Base-by-base conservation (phyloP, 2,113 vertebrate genomes). In the Gallinago undulata region DNA sequence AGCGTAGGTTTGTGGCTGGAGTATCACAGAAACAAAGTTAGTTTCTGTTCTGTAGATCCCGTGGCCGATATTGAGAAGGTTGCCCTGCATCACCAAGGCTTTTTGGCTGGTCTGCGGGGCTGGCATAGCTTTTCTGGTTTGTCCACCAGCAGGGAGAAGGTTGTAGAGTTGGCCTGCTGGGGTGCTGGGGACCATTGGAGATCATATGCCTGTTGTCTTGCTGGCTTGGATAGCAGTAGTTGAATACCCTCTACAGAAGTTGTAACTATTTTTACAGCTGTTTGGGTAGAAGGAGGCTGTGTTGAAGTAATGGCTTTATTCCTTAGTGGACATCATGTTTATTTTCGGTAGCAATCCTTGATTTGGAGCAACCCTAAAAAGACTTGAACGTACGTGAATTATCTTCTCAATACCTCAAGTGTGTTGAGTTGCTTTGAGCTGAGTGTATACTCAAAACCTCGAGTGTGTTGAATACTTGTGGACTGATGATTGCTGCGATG, bases 381-480 rank as follows among this genome's bases (percentile, higher is more conserved):
- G 69, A 94, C 94, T 93, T 89, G 89, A 95, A 88, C 41, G 0
- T 82, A n/a, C 0, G 0, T 73, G 74, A 89, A 62, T 93, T 79
- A 39, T 16, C 92, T 82, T 75, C 83, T 94, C 86, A 84, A 18
- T 89, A 89, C 84, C 94, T 93, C 95, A 82, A 3, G 35, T 64
- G 88, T 90, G 93, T 87, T 95, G 96, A 84, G 88, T 89, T 88
- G 48, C 75, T 88, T 76, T 67, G 87, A 62, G 80, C 70, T 63
- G 93, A 89, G 87, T 76, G 83, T 62, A 24, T 39, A 17, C 83
- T 82, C 90, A 73, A 57, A 76, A 67, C 55, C 72, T 83, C 4
- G 1, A 67, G 76, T n/a, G 64, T 84, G 79, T 62, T 84, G 87
- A 69, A 74, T 89, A 79, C 70, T 73, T 73, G 56, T 68, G 89